A percentile compares a stretch with the other conserved stretches of the same genome.
Evolutionary conservation across 2,888 invertebrate genomes (phyloP).

Genomic region (Dryadula phaetusa): DNA sequence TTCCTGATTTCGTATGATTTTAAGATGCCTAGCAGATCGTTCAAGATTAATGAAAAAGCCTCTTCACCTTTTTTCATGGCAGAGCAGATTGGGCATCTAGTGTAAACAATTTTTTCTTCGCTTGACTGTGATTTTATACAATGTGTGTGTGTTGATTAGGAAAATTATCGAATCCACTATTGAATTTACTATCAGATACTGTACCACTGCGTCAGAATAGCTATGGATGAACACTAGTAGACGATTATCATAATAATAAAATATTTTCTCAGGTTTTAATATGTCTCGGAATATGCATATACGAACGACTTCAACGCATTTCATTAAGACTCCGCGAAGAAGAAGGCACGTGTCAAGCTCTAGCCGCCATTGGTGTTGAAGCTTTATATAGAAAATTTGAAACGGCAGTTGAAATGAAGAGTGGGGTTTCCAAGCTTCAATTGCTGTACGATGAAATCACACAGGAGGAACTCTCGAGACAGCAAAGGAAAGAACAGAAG

Average conservation of each 20-base stretch:
- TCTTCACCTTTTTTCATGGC: too few species aligned
- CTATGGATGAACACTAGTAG: neutral
- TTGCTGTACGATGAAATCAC: slow-evolving; percentile 94
- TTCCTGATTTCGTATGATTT: too few species aligned
- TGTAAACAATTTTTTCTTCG: too few species aligned
- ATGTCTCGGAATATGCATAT: slow-evolving; percentile 96
- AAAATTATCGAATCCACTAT: too few species aligned
- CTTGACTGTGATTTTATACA: too few species aligned
- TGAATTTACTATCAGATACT: too few species aligned
- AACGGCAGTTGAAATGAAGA: slow-evolving; percentile 94
- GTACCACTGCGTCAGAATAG: too few species aligned
- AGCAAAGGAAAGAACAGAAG: slow-evolving; percentile 94
- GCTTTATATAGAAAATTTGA: slow-evolving; percentile 95
- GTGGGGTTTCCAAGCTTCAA: slow-evolving; percentile 94
- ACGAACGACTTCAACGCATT: slow-evolving; percentile 94
- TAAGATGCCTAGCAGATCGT: too few species aligned
- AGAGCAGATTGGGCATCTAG: too few species aligned
- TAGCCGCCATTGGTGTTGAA: slow-evolving; percentile 94
- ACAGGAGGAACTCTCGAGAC: slow-evolving; percentile 93
- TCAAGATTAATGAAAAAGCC: too few species aligned
- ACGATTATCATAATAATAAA: neutral
- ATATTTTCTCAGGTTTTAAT: slow-evolving; percentile 87
- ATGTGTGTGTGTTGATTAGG: too few species aligned
- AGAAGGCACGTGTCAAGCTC: slow-evolving; percentile 96
- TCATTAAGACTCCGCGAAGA: slow-evolving; percentile 94